These are phyloP conservation scores for Cottoperca gobio DNA, from an alignment of 2,797 vertebrate genomes.

Conservation along the genomic window DNA sequence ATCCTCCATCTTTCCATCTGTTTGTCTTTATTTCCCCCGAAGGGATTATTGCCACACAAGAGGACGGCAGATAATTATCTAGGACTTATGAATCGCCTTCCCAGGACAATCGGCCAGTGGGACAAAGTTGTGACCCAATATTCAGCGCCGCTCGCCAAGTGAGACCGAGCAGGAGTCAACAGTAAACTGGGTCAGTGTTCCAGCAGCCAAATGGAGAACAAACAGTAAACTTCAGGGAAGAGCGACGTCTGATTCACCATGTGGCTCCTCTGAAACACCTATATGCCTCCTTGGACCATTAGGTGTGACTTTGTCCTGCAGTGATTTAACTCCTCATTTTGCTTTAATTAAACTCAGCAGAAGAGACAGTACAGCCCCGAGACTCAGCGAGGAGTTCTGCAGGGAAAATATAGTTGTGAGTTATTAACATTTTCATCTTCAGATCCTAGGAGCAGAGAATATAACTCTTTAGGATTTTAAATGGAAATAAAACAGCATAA, in stretches of 20 bases:
- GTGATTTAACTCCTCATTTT: conserved; percentile 29
- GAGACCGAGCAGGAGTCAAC: conserved; percentile 40
- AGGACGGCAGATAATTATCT: conserved; percentile 7
- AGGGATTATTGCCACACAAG: conserved; percentile 6
- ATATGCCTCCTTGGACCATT: not conserved
- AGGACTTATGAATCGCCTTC: not conserved
- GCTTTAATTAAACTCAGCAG: conserved; percentile 59
- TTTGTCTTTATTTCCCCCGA: not conserved
- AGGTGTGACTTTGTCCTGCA: conserved; percentile 24
- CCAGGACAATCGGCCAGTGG: conserved; percentile 18
- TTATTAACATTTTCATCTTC: conserved; percentile 33
- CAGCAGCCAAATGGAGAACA: conserved; percentile 34
- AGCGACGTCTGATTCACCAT: not conserved
- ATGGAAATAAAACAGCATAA: conserved; percentile 28
- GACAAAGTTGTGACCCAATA: conserved; percentile 34
- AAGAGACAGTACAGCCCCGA: conserved; percentile 23
- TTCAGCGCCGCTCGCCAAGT: conserved; percentile 1
- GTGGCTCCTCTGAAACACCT: conserved; percentile 5
- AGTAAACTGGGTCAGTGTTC: conserved; percentile 61
- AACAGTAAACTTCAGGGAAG: not conserved
- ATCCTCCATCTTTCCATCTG: conserved; percentile 2
- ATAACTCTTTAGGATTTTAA: conserved; percentile 36
- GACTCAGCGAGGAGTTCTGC: not conserved
- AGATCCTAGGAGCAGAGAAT: not conserved
- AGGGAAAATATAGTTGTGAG: conserved; percentile 29